Base-by-base conservation (phyloP, 2,797 vertebrate genomes). In the Sardinella longiceps region DNA sequence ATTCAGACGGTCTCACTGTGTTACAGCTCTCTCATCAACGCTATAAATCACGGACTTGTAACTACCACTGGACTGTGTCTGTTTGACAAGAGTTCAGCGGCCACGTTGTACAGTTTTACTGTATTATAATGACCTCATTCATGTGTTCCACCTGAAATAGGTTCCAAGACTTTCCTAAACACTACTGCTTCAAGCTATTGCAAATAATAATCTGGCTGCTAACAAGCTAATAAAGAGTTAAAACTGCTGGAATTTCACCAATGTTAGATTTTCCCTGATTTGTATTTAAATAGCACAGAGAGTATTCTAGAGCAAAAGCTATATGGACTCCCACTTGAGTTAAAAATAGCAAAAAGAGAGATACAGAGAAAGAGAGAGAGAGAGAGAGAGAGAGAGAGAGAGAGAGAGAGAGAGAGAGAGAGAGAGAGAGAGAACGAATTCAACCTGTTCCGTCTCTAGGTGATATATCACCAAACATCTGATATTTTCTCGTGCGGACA, bases 21-120 rank as follows among this genome's bases (percentile, higher is more conserved):
- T 74, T 74, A 33, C 66, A 20, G 14, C 66, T 74, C 66, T 20
- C 66, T 74, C 66, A 74, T 74, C 66, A 33, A 18, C 18, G 30
- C 66, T 74, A 39, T 74, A 74, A 74, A 74, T 74, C 66, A 74
- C 66, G 2, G 30, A 37, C 28, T 39, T 33, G 66, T 33, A 12
- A 74, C 66, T 74, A 37, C 66, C 66, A 74, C 33, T 39, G 66
- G 66, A 39, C 66, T 74, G 66, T 74, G 66, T 70, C 63, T 74
- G 66, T 74, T 74, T 74, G 66, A 74, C 66, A 39, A 33, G 66
- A 74, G 66, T 74, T 74, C 66, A 74, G 66, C 4, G 66, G 6
- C 33, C 66, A 37, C 66, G 33, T 74, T 12, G 66, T 74, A 23
- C 30, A 15, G 33, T 33, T 20, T 74, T 74, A 74, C 33, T 23